Evolutionary conservation across 2,888 invertebrate genomes (phyloP).

Genomic region (Aradus depressus): DNA sequence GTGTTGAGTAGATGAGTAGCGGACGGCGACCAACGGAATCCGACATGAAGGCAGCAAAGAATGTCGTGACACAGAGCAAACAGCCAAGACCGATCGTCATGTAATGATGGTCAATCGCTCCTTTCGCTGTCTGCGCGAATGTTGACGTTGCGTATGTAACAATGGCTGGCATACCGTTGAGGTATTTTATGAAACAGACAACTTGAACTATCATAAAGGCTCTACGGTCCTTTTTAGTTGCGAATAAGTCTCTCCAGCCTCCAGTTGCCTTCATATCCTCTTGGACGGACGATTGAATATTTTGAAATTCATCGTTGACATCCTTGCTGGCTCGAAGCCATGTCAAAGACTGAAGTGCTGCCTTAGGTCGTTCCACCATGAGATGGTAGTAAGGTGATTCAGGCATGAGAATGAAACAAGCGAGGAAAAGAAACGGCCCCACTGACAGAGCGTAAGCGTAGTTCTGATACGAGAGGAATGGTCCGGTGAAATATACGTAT

Average conservation of each 20-base stretch:
- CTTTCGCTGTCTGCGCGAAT: slow-evolving; percentile 33
- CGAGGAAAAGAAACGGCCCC: slow-evolving; percentile 41
- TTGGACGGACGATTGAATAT: slow-evolving; percentile 16
- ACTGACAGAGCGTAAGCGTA: slow-evolving; percentile 39
- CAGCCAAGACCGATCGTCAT: slow-evolving; percentile 18
- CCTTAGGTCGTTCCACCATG: slow-evolving; percentile 41
- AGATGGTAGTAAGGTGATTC: slow-evolving; percentile 51
- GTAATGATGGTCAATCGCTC: background rate
- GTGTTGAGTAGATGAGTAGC: slow-evolving; percentile 21
- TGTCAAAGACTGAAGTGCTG: slow-evolving; percentile 36
- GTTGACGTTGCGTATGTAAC: slow-evolving; percentile 22
- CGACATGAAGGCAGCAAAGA: slow-evolving; percentile 22
- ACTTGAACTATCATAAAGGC: slow-evolving; percentile 19
- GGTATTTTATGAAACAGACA: slow-evolving; percentile 17
- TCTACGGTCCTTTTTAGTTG: slow-evolving; percentile 15
- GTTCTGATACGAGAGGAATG: slow-evolving; percentile 35
- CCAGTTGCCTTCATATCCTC: slow-evolving; percentile 21
- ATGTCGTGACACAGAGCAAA: slow-evolving; percentile 17
- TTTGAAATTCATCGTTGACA: slow-evolving; percentile 23
- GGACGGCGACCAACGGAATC: slow-evolving; percentile 25
- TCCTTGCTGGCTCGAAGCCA: slow-evolving; percentile 24
- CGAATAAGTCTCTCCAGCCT: slow-evolving; percentile 20
- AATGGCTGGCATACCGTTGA: slow-evolving; percentile 22
- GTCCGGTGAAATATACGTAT: slow-evolving; percentile 27
- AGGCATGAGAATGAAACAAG: slow-evolving; percentile 46